These are phyloP conservation scores for Sipha flava DNA, from an alignment of 1,140 invertebrate genomes.

Conservation along the genomic window DNA sequence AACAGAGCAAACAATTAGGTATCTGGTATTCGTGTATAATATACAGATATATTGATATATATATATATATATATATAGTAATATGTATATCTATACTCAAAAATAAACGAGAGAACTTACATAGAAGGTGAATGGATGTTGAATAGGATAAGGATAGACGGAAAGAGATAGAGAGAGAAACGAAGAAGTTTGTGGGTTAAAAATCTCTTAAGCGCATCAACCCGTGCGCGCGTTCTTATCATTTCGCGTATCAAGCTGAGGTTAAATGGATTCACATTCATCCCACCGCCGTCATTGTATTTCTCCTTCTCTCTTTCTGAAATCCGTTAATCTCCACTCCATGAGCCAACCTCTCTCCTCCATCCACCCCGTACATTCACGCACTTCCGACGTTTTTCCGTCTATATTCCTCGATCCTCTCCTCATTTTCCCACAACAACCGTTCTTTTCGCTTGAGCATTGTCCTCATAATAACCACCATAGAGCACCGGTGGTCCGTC, in stretches of 20 bases:
- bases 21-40: no score
- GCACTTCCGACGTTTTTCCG: no score
- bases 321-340: conserved; percentile 21
- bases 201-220: conserved; percentile 25
- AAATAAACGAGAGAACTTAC: no score
- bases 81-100: no score
- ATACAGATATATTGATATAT: no score
- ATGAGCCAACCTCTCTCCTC: background rate
- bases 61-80: no score
- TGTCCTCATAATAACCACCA: background rate
- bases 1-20: no score
- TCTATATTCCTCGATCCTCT: no score
- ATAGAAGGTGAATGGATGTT: no score
- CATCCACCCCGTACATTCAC: background rate
- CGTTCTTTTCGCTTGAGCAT: background rate
- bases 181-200: background rate
- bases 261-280: conserved; percentile 27
- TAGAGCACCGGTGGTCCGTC: background rate
- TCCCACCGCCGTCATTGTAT: background rate
- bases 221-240: background rate
- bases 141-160: no score
- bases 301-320: background rate
- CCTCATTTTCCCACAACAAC: background rate
- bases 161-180: background rate
- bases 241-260: conserved; percentile 5